Percentiles rank a stretch among this genome's conserved stretches.
Conservation (phyloP, 2,113 vertebrate species). For the Glaucomys volans region DNA sequence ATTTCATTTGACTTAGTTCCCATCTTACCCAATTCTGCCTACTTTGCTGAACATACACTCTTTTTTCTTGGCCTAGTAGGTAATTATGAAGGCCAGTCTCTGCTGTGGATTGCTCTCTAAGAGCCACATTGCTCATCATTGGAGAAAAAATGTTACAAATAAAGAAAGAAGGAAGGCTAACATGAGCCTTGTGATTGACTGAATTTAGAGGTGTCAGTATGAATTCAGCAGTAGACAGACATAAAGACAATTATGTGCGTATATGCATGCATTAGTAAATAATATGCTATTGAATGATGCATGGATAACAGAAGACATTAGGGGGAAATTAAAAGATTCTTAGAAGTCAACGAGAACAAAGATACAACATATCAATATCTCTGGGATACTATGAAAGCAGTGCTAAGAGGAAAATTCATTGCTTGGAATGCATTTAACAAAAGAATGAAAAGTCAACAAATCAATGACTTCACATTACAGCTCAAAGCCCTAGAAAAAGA, state of each 20-base stretch:
- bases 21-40: neutral
- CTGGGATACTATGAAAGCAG: too few relatives aligned
- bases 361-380: too few relatives aligned
- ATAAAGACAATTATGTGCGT: neutral
- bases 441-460: too few relatives aligned
- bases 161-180: neutral
- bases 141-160: neutral
- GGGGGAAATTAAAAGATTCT: too few relatives aligned
- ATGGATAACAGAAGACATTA: too few relatives aligned
- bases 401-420: too few relatives aligned
- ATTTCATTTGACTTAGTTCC: neutral
- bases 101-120: neutral
- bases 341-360: too few relatives aligned
- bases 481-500: too few relatives aligned
- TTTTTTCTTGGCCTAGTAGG: neutral
- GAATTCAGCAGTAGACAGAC: neutral
- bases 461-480: too few relatives aligned
- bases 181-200: accelerated
- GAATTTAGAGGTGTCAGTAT: neutral
- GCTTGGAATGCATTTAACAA: too few relatives aligned
- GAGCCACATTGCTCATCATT: neutral
- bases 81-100: neutral
- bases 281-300: too few relatives aligned
- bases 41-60: neutral
- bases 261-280: neutral